Evolutionary conservation across 2,888 invertebrate species (phyloP).

Genomic region (Sarcophaga caerulescens): DNA sequence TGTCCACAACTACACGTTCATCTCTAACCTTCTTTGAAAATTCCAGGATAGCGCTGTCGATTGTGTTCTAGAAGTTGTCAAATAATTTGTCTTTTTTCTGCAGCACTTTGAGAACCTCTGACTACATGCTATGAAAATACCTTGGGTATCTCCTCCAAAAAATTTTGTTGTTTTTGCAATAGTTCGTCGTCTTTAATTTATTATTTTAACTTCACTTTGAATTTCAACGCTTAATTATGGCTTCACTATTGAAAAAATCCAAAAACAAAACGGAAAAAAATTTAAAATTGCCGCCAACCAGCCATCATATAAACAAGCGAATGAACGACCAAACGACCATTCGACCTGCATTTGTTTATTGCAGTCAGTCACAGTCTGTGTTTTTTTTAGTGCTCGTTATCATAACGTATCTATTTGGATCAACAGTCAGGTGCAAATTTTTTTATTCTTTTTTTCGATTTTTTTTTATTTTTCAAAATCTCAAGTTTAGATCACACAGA

Average conservation of each 20-base stretch:
- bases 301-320: background rate
- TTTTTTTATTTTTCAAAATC: slow-evolving; percentile 22
- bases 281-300: slow-evolving; percentile 36
- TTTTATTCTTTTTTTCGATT: background rate
- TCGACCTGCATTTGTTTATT: slow-evolving; percentile 32
- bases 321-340: background rate
- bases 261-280: background rate
- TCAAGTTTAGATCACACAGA: slow-evolving; percentile 48
- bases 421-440: slow-evolving; percentile 62
- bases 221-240: slow-evolving; percentile 68
- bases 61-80: too few species aligned
- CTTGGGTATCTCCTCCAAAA: background rate
- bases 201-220: slow-evolving; percentile 59
- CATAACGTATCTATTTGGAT: slow-evolving; percentile 41
- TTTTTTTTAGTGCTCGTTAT: background rate
- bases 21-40: too few species aligned
- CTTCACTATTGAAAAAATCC: slow-evolving; percentile 38
- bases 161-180: background rate
- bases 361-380: background rate
- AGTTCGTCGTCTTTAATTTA: slow-evolving; percentile 59
- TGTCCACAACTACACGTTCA: too few species aligned
- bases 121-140: background rate
- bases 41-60: too few species aligned
- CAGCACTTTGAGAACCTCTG: too few species aligned
- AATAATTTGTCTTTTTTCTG: too few species aligned